Conservation (phyloP, 2,113 vertebrate species). For the Podocnemis expansa region DNA sequence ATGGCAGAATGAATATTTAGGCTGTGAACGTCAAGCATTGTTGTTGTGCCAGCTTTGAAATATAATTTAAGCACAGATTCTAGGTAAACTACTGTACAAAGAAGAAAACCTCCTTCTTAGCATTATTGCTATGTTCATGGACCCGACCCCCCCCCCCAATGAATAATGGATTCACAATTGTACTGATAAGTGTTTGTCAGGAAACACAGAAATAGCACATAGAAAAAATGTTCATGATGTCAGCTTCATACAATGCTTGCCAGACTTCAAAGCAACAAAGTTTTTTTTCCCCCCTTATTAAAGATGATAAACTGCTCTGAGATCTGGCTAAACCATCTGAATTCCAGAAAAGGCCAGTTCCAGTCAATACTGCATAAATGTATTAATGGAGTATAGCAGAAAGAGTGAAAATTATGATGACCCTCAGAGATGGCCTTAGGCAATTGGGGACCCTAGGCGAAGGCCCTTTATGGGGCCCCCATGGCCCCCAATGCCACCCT, state of each 20-base stretch:
- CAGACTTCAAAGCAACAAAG: background rate
- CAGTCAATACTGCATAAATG: background rate
- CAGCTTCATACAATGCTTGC: background rate
- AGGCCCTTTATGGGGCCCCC: no score
- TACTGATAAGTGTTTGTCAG: constrained; percentile 20
- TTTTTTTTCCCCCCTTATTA: background rate
- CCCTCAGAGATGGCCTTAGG: no score
- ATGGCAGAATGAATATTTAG: background rate
- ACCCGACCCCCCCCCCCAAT: constrained; percentile 11
- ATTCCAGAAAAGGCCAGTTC: background rate
- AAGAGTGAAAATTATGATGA: no score
- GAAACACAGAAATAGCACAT: constrained; percentile 28
- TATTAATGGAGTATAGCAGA: background rate
- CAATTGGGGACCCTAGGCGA: no score
- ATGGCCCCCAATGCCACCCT: no score
- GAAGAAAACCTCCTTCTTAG: background rate
- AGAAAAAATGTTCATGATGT: background rate
- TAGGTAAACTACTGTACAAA: background rate
- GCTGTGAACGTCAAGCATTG: background rate
- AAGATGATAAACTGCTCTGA: background rate
- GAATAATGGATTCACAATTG: constrained; percentile 13
- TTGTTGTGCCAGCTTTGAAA: background rate
- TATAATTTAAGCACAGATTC: background rate
- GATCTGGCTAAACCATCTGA: background rate
- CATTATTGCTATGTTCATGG: background rate